Evolutionary conservation across 1,140 invertebrate species (phyloP), one percentile per base, ranked within the genome.

Genomic region (Andricus grossulariae): DNA sequence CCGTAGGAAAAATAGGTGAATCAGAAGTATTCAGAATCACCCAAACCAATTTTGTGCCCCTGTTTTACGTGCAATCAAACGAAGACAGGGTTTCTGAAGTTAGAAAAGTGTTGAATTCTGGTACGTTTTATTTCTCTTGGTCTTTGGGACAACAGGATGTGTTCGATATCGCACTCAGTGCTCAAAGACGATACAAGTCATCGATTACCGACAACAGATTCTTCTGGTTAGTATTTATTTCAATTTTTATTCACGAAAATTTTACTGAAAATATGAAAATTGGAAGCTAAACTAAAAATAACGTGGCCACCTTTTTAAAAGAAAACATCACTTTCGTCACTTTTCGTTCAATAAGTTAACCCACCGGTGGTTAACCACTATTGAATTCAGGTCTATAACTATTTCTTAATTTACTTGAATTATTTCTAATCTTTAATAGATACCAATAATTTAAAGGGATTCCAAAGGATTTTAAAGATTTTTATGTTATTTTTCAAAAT

Each of bases 61-160:
- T 99, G 66, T 94, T 96, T 86, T 96, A 97, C 87, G 94, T 95
- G 80, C 93, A 95, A 49, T 93, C 93, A 15, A 93, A 97, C 86
- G 95, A 97, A 83, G 96, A 97, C 80, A 92, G 95, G 88, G 94
- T 98, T 82, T 91, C 94, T 77, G 95, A 98, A 89, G 94, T 93
- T 49, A 88, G 95, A 75, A 98, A 98, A 91, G 92, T 99, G 50
- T 92, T 99, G 4, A 99, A 98, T 90, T 99, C 98, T 25, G 98
- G 98, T 13, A 98, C 98, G 18, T 99, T 99, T 90, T 99, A 99
- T 88, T 99, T 99, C 90, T 97, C 97, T 2, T 98, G 97, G 95
- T 93, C 93, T 21, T 80, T 89, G 52, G 82, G 82, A 50, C 83
- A 88, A 77, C 90, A 92, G 52, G 90, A 93, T 54, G 90, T 92